Percentiles rank a stretch among this genome's conserved stretches.
Conservation (phyloP, 1,140 invertebrate species). For the Oscheius sp. region DNA sequence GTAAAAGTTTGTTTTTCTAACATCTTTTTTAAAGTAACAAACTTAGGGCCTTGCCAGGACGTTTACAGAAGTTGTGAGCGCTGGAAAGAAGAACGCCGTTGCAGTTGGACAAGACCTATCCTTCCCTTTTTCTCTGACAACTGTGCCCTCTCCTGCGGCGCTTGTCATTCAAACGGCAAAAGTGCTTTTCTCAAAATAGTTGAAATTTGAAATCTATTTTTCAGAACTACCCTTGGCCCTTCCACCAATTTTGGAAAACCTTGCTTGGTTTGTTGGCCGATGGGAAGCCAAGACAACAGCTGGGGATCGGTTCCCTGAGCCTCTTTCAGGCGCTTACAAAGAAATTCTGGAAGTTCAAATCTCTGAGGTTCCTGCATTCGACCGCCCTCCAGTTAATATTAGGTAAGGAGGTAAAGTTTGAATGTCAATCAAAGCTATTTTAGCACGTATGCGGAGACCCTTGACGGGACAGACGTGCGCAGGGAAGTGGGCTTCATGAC, state of each 20-base stretch:
- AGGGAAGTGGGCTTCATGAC: conserved; percentile 55
- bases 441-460: conserved; percentile 37
- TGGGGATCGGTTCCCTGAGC: conserved; percentile 46
- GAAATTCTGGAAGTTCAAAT: conserved; percentile 49
- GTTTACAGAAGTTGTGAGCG: conserved; percentile 49
- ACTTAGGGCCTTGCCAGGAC: conserved; percentile 58
- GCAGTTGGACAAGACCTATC: conserved; percentile 52
- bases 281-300: conserved; percentile 49
- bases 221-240: conserved; percentile 43
- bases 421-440: conserved; percentile 4
- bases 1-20: conserved; percentile 35
- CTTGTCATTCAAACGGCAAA: conserved; percentile 39
- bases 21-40: background rate
- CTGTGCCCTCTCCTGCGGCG: conserved; percentile 49
- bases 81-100: conserved; percentile 51
- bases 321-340: conserved; percentile 41
- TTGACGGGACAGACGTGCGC: conserved; percentile 46
- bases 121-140: conserved; percentile 55
- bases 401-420: conserved; percentile 34
- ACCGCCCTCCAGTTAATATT: conserved; percentile 54
- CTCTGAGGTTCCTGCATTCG: conserved; percentile 51
- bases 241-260: conserved; percentile 50
- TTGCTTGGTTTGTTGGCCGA: conserved; percentile 51
- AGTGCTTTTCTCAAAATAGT: conserved; percentile 25
- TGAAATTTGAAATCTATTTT: background rate